Conservation (phyloP, 1,140 invertebrate genomes). For the Calliopsis andreniformis region DNA sequence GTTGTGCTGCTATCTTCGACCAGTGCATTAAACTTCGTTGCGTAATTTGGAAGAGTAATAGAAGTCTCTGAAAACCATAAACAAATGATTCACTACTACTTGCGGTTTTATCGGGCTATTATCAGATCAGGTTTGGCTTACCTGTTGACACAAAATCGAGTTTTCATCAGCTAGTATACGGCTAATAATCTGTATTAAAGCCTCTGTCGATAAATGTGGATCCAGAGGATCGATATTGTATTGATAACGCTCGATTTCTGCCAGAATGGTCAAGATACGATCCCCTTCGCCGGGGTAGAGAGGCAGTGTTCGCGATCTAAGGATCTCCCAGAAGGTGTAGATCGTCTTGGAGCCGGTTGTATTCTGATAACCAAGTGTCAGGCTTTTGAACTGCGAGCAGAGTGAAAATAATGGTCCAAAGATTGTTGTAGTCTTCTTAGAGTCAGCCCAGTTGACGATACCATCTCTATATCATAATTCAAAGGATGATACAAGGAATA, state of each 20-base stretch:
- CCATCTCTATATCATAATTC: too few species aligned
- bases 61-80: slow-evolving; percentile 70
- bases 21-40: slow-evolving; percentile 71
- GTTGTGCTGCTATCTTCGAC: slow-evolving; percentile 58
- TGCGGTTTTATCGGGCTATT: background rate
- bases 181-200: slow-evolving; percentile 81
- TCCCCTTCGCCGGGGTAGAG: slow-evolving; percentile 84
- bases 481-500: too few species aligned
- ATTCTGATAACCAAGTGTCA: slow-evolving; percentile 86
- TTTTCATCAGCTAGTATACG: slow-evolving; percentile 78
- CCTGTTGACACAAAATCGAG: slow-evolving; percentile 82
- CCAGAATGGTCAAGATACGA: slow-evolving; percentile 79
- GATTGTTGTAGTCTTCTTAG: too few species aligned
- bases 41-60: slow-evolving; percentile 72
- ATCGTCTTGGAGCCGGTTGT: slow-evolving; percentile 82
- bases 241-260: slow-evolving; percentile 81
- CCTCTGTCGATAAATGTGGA: slow-evolving; percentile 75
- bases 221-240: slow-evolving; percentile 72
- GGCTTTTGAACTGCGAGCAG: slow-evolving; percentile 82
- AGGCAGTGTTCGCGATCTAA: slow-evolving; percentile 77
- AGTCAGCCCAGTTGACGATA: too few species aligned
- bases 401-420: background rate
- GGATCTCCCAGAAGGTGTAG: slow-evolving; percentile 79
- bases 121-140: slow-evolving; percentile 56
- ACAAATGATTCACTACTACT: background rate